Base-by-base conservation (phyloP, 2,797 vertebrate genomes). In the Lophura swinhoii region DNA sequence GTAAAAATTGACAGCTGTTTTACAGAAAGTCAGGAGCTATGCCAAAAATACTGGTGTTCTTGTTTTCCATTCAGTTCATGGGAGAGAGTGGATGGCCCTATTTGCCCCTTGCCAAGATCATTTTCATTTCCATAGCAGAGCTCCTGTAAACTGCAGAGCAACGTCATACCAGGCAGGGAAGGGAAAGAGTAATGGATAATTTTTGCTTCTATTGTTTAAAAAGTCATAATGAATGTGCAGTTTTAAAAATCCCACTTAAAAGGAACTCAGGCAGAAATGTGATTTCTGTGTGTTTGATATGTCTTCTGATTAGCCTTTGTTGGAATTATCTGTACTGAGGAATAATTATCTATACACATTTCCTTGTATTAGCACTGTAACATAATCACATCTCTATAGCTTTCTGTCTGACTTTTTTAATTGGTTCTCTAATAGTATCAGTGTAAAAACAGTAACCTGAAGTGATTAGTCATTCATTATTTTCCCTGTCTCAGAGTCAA, bases 381-480 rank as follows among this genome's bases (percentile, higher is more conserved):
- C 70, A 46, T 93, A 95, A 96, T 95, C 94, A 93, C 59, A 79
- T 91, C 78, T 76, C 17, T 86, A 33, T 62, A 91, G 80, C 55
- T 85, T 87, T 84, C 88, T 82, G 71, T 55, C 76, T 59, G n/a
- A 91, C 74, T 86, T 89, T 78, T 91, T 91, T 48, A 95, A 96
- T 95, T 94, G 88, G 48, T 78, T 96, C 82, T 93, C 31, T 89
- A 95, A 94, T 91, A 95, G 51, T 49, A 23, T 90, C 62, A 21
- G 51, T 77, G 80, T 81, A 93, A 93, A 94, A 89, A 24, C 43
- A 84, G 49, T 87, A 93, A 91, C 88, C 68, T 88, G 80, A 91
- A 94, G 81, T 90, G 87, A 96, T 95, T 93, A 93, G 69, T 94
- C 92, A 91, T 94, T 95, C 64, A 83, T 90, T 91, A 93, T 93